A percentile compares a stretch with the other conserved stretches of the same genome.
Conservation (phyloP, 2,888 invertebrate genomes). For the Osedax fenrisi region DNA sequence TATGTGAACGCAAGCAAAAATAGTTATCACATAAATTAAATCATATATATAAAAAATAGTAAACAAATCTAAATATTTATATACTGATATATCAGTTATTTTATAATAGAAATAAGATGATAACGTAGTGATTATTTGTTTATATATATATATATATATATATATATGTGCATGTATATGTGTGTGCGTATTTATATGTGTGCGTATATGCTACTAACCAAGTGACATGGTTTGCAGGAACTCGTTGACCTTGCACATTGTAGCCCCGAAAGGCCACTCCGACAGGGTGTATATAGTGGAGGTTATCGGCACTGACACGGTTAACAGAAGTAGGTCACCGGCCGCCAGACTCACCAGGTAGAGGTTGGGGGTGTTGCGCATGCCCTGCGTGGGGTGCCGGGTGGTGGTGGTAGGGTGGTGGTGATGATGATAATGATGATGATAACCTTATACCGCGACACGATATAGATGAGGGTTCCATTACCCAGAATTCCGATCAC, state of each 20-base stretch:
- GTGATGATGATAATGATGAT: no score
- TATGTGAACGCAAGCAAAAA: no score
- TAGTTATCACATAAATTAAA: no score
- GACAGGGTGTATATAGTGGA: slow-evolving; percentile 72
- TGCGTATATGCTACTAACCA: slow-evolving; percentile 58
- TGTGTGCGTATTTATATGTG: neutral
- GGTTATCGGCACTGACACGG: slow-evolving; percentile 69
- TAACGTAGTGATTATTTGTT: neutral
- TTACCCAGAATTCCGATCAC: slow-evolving; percentile 71
- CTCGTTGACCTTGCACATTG: slow-evolving; percentile 66
- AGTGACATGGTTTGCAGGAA: slow-evolving; percentile 75
- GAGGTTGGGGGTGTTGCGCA: slow-evolving; percentile 75
- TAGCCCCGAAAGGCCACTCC: slow-evolving; percentile 75
- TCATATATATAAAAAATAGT: no score
- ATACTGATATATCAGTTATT: no score
- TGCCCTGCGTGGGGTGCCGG: no score
- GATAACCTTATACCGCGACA: slow-evolving; percentile 65
- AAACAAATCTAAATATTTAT: no score
- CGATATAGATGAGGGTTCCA: slow-evolving; percentile 69
- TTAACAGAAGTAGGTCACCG: slow-evolving; percentile 67
- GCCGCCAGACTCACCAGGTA: slow-evolving; percentile 67
- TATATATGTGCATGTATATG: neutral
- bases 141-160: neutral
- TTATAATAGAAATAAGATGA: no score
- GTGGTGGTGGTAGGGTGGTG: no score